Percentiles rank a stretch among this genome's conserved stretches.
phyloP scores from a whole-genome alignment of 2,797 vertebrate species.

The Cheirogaleus major region DNA sequence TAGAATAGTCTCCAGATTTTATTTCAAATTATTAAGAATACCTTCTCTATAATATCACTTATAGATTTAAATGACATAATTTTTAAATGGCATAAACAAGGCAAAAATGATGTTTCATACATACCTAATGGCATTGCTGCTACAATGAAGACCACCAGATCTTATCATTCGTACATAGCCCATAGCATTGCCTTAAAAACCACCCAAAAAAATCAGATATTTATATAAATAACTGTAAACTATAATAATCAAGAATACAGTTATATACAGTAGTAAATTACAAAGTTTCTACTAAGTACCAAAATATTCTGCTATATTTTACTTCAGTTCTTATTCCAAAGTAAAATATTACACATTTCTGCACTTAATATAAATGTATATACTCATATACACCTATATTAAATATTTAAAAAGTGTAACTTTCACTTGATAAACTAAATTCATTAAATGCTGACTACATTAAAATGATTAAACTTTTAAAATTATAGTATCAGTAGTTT shows the following conservation, averaged over 20 bases:
- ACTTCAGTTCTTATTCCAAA: slow-evolving; percentile 41
- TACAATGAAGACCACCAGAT: slow-evolving; percentile 98
- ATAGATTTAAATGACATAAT: neutral
- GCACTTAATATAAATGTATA: neutral
- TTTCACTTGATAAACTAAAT: slow-evolving; percentile 9
- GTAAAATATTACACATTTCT: neutral
- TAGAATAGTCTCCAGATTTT: slow-evolving; percentile 4
- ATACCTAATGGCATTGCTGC: slow-evolving; percentile 98
- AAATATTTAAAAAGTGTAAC: slow-evolving; percentile 9
- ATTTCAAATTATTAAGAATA: neutral
- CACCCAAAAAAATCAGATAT: slow-evolving; percentile 59
- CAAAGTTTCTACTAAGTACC: neutral
- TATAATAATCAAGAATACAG: neutral
- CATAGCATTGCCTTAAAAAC: slow-evolving; percentile 95
- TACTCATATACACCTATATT: neutral
- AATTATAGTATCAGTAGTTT: neutral
- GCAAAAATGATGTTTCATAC: slow-evolving; percentile 50
- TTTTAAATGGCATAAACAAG: slow-evolving; percentile 37
- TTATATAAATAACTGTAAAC: slow-evolving; percentile 8
- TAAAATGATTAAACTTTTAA: neutral
- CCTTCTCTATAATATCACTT: neutral
- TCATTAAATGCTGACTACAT: slow-evolving; percentile 6
- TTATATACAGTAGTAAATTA: neutral
- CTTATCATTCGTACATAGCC: slow-evolving; percentile 99
- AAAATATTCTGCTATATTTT: slow-evolving; percentile 33